Conservation (phyloP, 2,888 invertebrate genomes). For the Torymus tubicola region DNA sequence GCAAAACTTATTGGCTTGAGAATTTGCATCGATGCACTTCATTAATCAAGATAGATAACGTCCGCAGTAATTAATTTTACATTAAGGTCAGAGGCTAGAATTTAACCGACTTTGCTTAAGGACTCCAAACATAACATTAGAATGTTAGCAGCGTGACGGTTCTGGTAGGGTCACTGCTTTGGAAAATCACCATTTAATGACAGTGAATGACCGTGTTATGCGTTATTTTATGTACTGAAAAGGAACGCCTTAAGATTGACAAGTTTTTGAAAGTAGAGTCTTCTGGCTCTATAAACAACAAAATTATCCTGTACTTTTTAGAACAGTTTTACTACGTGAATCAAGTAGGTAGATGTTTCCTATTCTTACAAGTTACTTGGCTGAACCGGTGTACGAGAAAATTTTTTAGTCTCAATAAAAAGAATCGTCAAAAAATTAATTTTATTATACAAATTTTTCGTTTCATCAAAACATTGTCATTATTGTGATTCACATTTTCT, state of each 20-base stretch:
- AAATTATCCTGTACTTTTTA: no score
- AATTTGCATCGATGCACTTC: background rate
- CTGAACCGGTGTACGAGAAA: no score
- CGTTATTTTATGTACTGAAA: background rate
- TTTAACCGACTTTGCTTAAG: background rate
- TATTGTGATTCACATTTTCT: no score
- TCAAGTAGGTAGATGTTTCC: no score
- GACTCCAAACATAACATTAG: background rate
- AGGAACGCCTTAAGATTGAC: background rate
- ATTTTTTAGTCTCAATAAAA: no score
- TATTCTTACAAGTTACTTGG: no score
- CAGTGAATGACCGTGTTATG: background rate
- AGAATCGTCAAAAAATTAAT: no score
- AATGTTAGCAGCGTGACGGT: conserved; percentile 23
- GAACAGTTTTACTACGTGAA: no score
- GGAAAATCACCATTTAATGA: background rate
- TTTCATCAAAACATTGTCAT: no score
- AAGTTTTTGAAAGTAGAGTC: background rate
- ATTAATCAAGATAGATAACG: background rate
- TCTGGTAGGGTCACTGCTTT: conserved; percentile 19
- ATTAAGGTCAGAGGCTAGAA: conserved; percentile 21
- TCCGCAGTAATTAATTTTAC: conserved; percentile 8
- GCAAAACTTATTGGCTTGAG: background rate
- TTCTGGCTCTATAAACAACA: no score
- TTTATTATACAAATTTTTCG: no score